Evolutionary conservation across 2,797 vertebrate species (phyloP).

Genomic region (Atherinosoma microstoma): DNA sequence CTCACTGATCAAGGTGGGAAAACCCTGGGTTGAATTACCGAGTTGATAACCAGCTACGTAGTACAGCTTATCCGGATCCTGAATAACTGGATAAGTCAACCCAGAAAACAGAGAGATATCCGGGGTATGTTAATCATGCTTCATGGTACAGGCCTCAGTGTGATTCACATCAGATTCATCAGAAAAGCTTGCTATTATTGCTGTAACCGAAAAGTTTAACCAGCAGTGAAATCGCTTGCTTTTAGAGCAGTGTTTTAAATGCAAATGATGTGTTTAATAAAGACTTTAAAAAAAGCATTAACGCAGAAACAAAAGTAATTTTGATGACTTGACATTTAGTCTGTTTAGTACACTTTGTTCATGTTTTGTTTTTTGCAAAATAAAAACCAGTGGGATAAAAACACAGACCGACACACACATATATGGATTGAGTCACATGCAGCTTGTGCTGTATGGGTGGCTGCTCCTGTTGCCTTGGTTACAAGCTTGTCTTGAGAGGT

Average conservation of each 20-base stretch:
- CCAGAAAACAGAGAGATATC: too few species aligned
- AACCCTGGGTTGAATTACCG: too few species aligned
- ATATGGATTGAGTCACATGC: slow-evolving; percentile 33
- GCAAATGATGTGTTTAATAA: background rate
- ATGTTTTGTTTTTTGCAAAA: slow-evolving; percentile 13
- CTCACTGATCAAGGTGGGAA: too few species aligned
- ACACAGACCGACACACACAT: slow-evolving; percentile 9
- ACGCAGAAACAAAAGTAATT: background rate
- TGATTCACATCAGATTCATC: too few species aligned
- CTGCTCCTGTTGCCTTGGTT: slow-evolving; percentile 69
- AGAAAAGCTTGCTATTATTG: too few species aligned
- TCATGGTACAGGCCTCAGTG: too few species aligned
- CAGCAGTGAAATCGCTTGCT: background rate
- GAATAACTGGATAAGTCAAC: too few species aligned
- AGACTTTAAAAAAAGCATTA: background rate
- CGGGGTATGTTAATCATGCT: too few species aligned
- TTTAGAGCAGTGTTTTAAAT: background rate
- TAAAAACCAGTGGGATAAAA: background rate
- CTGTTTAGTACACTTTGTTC: background rate
- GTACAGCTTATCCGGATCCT: too few species aligned
- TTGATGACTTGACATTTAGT: background rate
- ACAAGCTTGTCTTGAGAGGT: slow-evolving; percentile 64
- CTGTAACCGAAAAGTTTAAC: too few species aligned
- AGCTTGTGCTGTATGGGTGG: slow-evolving; percentile 49
- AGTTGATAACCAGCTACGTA: too few species aligned